Evolutionary conservation across 2,113 vertebrate species (phyloP).

Genomic region (Myiozetetes cayanensis): DNA sequence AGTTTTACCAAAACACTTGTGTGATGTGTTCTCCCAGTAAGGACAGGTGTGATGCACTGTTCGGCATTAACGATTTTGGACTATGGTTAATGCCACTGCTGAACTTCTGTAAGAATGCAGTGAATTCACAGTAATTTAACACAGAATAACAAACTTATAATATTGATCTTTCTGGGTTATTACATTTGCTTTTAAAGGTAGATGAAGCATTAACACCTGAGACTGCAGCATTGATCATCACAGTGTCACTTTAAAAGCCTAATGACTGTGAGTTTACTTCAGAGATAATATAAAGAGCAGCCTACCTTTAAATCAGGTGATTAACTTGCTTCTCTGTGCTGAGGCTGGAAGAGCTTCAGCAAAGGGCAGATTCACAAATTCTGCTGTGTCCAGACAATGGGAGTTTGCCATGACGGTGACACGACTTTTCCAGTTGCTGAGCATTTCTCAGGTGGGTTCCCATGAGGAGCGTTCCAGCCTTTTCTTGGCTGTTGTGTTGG

Average conservation of each 20-base stretch:
- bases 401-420: neutral
- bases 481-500: neutral
- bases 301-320: slow-evolving; percentile 33
- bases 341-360: neutral
- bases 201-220: slow-evolving; percentile 52
- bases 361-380: neutral
- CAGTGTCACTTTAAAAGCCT: slow-evolving; percentile 8
- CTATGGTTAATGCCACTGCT: neutral
- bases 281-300: slow-evolving; percentile 1
- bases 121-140: slow-evolving; percentile 14
- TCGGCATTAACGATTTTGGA: neutral
- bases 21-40: neutral
- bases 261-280: neutral
- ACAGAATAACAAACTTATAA: slow-evolving; percentile 20
- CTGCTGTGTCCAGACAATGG: accelerated
- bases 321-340: neutral
- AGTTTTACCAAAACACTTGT: neutral
- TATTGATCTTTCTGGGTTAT: slow-evolving; percentile 60
- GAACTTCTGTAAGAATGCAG: slow-evolving; percentile 12
- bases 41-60: neutral
- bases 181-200: slow-evolving; percentile 61
- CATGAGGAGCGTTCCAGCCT: accelerated
- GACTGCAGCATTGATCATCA: slow-evolving; percentile 32
- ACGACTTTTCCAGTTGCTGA: neutral
- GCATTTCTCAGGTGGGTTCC: neutral